Evolutionary conservation across 1,140 invertebrate species (phyloP).

Genomic region (Luehdorfia chinensis): DNA sequence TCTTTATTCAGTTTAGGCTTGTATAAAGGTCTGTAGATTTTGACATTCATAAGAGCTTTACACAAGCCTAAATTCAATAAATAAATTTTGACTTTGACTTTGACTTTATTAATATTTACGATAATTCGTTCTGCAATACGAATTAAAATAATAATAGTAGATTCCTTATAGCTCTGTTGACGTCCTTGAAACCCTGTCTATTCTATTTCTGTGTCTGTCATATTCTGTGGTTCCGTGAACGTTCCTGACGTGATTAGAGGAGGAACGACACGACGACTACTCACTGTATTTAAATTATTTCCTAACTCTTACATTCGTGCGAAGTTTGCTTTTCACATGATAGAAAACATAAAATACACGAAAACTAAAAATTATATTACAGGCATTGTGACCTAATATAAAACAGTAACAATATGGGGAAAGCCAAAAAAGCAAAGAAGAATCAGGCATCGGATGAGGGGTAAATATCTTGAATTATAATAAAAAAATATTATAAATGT

Average conservation of each 20-base stretch:
- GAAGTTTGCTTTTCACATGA: slow-evolving; percentile 72
- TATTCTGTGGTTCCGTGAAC: slow-evolving; percentile 14
- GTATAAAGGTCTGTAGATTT: too few species aligned
- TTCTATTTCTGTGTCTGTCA: too few species aligned
- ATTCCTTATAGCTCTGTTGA: too few species aligned
- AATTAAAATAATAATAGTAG: too few species aligned
- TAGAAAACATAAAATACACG: slow-evolving; percentile 62
- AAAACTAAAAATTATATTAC: slow-evolving; percentile 49
- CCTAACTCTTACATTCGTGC: slow-evolving; percentile 49
- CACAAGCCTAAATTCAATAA: too few species aligned
- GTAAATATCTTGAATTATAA: slow-evolving; percentile 69
- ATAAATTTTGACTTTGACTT: too few species aligned
- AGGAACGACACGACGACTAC: slow-evolving; percentile 56
- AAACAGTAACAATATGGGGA: slow-evolving; percentile 78
- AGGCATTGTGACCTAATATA: slow-evolving; percentile 65
- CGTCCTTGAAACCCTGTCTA: too few species aligned
- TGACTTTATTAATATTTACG: too few species aligned
- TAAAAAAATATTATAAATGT: slow-evolving; percentile 39
- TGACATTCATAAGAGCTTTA: too few species aligned
- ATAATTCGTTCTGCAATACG: too few species aligned
- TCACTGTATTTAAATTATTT: slow-evolving; percentile 37
- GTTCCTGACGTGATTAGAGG: slow-evolving; percentile 31
- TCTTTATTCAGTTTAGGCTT: too few species aligned
- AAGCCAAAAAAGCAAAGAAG: slow-evolving; percentile 84
- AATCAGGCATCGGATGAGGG: slow-evolving; percentile 80